phyloP scores from a whole-genome alignment of 2,113 vertebrate genomes.

The Cyphomyrus plagiostoma region DNA sequence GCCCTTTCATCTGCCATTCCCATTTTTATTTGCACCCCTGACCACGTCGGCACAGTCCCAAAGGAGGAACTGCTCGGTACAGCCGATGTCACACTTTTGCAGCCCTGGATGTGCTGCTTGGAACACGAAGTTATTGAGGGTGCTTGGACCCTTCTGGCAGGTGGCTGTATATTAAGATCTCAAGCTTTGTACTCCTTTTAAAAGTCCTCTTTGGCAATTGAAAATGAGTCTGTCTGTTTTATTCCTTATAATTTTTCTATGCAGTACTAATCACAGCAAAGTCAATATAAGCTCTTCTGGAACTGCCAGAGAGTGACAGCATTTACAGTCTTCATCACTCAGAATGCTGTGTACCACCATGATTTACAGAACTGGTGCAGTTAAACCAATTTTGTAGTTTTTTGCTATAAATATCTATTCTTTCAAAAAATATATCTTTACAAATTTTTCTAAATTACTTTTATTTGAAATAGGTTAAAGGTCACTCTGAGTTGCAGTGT shows the following conservation, averaged over 20 bases:
- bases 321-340: not conserved
- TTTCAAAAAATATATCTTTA: not conserved
- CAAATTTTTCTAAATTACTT: not conserved
- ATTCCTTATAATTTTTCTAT: not conserved
- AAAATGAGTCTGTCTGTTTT: not conserved
- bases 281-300: not conserved
- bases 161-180: not conserved
- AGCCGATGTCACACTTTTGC: not conserved
- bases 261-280: not conserved
- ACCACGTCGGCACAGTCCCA: not conserved
- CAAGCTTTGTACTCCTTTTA: not conserved
- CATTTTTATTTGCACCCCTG: not conserved
- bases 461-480: not conserved
- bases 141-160: not conserved
- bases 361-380: not conserved
- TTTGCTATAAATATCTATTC: not conserved
- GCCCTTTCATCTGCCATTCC: constrained; percentile 8
- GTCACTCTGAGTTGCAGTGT: not conserved
- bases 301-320: not conserved
- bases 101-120: not conserved
- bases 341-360: not conserved
- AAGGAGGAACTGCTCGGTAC: not conserved
- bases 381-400: not conserved
- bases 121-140: not conserved
- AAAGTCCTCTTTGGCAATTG: not conserved